Base-by-base conservation (phyloP, 2,113 vertebrate genomes). In the Rhinolophus sinicus region DNA sequence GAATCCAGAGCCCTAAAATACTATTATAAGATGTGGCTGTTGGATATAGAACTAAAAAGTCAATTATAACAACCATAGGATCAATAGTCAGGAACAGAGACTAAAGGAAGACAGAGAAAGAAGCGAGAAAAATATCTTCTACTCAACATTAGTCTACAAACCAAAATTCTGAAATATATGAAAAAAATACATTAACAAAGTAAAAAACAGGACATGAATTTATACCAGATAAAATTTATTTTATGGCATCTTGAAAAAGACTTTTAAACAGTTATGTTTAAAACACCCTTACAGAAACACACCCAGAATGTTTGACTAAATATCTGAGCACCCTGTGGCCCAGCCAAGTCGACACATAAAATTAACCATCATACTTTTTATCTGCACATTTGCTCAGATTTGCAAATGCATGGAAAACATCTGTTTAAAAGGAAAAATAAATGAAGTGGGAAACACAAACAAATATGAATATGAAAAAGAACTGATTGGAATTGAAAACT, bases 371-470 rank as follows among this genome's bases (percentile, higher is more conserved):
- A 62, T 21, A 15, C 26, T 44, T 82, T 62, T 82, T 82, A 82
- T 82, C 26, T 62, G 58, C 56, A 82, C 38, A 44, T 62, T 82
- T 82, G 33, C 80, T 85, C 67, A 64, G 40, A 38, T 35, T 88
- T 33, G 56, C 82, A 77, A 90, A 35, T 82, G 16, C 21, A 76
- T 16, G 67, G n/a, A 44, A 60, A 73, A 52, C 18, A 92, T 54
- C 35, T 14, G 64, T 60, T 92, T 78, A n/a, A 67, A 90, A 97
- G 60, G 62, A 75, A 85, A 96, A 93, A 78, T 67, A 81, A 92
- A 75, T 73, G 33, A 62, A 81, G 15, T 14, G 18, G 12, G 58
- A 75, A 88, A 73, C 15, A 40, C 18, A 69, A 28, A 75, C 47
- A 64, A 60, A 50, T 24, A 76, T 75, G 26, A 75, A 35, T 80